Conservation (phyloP, 2,797 vertebrate genomes). For the Avahi laniger region DNA sequence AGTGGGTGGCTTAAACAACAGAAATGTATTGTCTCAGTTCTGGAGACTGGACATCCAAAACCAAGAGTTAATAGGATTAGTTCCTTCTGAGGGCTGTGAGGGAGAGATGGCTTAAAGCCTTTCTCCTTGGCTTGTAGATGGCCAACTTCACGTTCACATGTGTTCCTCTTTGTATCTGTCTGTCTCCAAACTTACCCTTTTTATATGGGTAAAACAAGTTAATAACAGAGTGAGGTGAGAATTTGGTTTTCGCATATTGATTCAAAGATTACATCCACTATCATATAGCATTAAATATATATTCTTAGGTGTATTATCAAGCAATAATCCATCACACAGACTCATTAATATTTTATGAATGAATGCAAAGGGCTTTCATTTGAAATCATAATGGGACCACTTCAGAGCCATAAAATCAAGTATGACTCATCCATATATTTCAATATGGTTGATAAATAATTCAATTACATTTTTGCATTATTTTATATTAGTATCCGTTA, state of each 20-base stretch:
- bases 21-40: background rate
- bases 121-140: background rate
- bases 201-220: background rate
- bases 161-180: background rate
- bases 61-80: background rate
- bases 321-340: background rate
- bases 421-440: background rate
- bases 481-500: background rate
- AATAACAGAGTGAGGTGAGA: background rate
- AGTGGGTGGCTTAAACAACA: background rate
- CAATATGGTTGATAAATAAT: conserved; percentile 1
- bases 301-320: background rate
- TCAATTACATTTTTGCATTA: background rate
- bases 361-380: background rate
- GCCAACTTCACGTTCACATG: background rate
- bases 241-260: background rate
- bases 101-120: background rate
- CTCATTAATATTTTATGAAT: background rate
- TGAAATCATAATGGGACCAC: background rate
- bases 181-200: background rate
- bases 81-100: background rate
- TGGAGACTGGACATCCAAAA: background rate
- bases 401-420: conserved; percentile 12
- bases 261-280: background rate
- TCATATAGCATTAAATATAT: background rate